Conservation (phyloP, 2,797 vertebrate genomes). For the Liasis olivaceus region DNA sequence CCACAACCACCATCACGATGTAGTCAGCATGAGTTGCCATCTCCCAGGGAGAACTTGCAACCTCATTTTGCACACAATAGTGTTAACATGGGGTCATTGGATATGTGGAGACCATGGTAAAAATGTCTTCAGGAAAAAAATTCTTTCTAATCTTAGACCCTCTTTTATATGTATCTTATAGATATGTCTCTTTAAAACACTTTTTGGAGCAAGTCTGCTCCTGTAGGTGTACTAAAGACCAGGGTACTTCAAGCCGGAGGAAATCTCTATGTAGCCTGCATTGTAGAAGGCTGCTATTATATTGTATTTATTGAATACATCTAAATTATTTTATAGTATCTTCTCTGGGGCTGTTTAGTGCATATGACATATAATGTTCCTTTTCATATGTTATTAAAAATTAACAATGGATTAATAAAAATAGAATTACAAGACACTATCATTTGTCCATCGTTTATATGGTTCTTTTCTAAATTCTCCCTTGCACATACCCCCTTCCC, state of each 20-base stretch:
- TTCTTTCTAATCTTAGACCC: slow-evolving; percentile 74
- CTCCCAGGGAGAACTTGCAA: slow-evolving; percentile 63
- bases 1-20: not conserved
- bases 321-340: slow-evolving; percentile 70
- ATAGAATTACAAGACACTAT: not conserved
- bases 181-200: slow-evolving; percentile 90
- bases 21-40: slow-evolving; percentile 29
- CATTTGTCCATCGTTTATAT: slow-evolving; percentile 20
- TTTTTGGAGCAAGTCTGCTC: slow-evolving; percentile 80
- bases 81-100: slow-evolving; percentile 75
- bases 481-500: not conserved
- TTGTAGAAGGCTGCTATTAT: slow-evolving; percentile 91
- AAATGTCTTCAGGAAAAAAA: slow-evolving; percentile 36
- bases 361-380: slow-evolving; percentile 43
- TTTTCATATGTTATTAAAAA: slow-evolving; percentile 47
- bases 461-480: not conserved
- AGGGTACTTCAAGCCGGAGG: slow-evolving; percentile 89
- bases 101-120: slow-evolving; percentile 95
- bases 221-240: slow-evolving; percentile 84
- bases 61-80: slow-evolving; percentile 67
- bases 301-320: slow-evolving; percentile 89
- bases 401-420: slow-evolving; percentile 56
- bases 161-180: slow-evolving; percentile 90
- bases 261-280: slow-evolving; percentile 86
- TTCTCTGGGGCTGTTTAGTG: slow-evolving; percentile 40